Evolutionary conservation across 2,797 vertebrate species (phyloP), one percentile per base, ranked within the genome.

Genomic region (Notoglanidium macrostoma): DNA sequence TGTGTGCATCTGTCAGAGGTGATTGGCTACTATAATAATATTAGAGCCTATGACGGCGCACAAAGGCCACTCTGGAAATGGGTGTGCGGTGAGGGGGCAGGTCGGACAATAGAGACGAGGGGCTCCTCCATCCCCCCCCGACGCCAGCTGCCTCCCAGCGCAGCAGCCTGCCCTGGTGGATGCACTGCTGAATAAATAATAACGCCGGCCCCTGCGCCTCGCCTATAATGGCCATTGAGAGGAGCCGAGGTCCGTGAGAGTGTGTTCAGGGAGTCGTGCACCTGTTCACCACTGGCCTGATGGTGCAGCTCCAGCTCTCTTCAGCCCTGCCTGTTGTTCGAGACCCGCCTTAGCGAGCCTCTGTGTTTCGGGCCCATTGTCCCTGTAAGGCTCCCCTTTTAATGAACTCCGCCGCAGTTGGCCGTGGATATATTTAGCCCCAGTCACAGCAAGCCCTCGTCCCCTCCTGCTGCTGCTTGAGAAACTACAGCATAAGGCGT

Each of bases 131-230:
- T 68, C 87, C 79, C 59, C 79, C 49, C 49, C 49, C 54, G 32
- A 88, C 79, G 88, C 89, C 91, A 92, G 91, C 91, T 92, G 91
- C 89, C 86, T 90, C 89, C 83, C 86, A 89, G 87, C 85, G 12
- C 87, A 86, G 86, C 54, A 86, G 89, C 83, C 83, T 82, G 86
- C 81, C 86, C 89, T 83, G 88, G 88, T 88, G 85, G 86, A 88
- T 88, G 92, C 92, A 91, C 94, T 95, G 94, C 93, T 96, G 95
- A 96, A 96, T 96, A 94, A 95, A 96, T 96, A 95, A 96, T 96
- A 95, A 87, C 54, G 72, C 86, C 91, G 93, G 89, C 93, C 93
- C 93, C 93, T 92, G 90, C 94, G 93, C 93, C 94, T 95, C 92
- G 92, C 92, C 92, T 94, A 95, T 95, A 96, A 95, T 95, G 88